Evolutionary conservation across 2,797 vertebrate genomes (phyloP), one percentile per base, ranked within the genome.

Genomic region (Ara ararauna): DNA sequence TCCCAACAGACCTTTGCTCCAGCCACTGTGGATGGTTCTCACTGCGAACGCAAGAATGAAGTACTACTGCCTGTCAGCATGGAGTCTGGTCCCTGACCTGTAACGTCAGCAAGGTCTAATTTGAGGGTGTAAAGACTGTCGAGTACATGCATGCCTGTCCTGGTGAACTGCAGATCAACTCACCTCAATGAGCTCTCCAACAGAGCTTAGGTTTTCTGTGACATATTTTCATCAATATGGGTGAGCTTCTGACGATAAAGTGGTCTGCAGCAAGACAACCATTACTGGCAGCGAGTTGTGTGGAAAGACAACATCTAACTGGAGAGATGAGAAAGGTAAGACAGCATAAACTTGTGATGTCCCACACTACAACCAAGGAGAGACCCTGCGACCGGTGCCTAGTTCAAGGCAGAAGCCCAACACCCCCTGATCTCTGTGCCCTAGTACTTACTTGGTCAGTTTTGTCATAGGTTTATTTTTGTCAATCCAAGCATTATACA

Each of bases 161-260:
- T 36, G 5, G 7, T 29, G 71, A 71, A n/a, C 47, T 48, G 54
- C 10, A 14, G 29, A 50, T 23, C 47, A 20, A 2, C 20, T 29
- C 12, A 7, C 4, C 26, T 38, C 78, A 66, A 12, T 36, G 14
- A 60, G 24, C 56, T 36, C 56, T 4, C 22, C 56, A 36, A 60
- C 10, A 29, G 24, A 60, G 29, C 42, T 62, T 68, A 58, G 34
- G 40, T 56, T 27, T 45, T 4, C 77, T 22, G 24, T 7, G 16
- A 18, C 19, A 56, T 2, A 0, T 7, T 62, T 17, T 44, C n/a
- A 0, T 4, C 0, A 0, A 2, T 7, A 19, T 9, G 23, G 26
- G 34, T 21, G 65, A 93, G 11, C 17, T 75, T 21, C 3, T 2
- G 20, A 26, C 80, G 51, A 45, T 71, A 58, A 80, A 45, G 19